Percentiles rank a stretch among this genome's conserved stretches.
phyloP scores from a whole-genome alignment of 1,140 invertebrate species.

The Macrobrachium rosenbergii region DNA sequence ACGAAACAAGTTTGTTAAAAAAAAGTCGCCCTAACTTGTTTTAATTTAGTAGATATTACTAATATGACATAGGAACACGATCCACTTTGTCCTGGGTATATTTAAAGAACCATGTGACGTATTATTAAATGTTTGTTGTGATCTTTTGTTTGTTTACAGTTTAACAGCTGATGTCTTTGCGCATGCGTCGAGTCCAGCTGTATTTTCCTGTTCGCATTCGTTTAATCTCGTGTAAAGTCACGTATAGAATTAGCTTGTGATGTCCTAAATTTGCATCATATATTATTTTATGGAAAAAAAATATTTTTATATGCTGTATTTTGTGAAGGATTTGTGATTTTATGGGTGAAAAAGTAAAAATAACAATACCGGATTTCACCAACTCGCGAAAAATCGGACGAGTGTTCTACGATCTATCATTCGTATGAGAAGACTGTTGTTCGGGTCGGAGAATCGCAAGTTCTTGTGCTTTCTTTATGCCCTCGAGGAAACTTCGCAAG shows the following conservation, averaged over 20 bases:
- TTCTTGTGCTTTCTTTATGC: neutral
- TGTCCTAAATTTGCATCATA: neutral
- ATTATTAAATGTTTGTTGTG: neutral
- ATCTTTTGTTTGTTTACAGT: conserved; percentile 61
- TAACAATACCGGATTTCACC: too few species aligned
- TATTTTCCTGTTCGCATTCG: conserved; percentile 13
- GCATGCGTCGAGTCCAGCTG: conserved; percentile 31
- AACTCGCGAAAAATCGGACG: too few species aligned
- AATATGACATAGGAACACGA: neutral
- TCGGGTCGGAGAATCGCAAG: neutral
- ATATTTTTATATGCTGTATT: too few species aligned
- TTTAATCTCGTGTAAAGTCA: neutral
- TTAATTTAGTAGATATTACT: neutral
- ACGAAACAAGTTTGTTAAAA: too few species aligned
- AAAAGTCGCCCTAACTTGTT: too few species aligned
- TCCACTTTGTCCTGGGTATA: neutral
- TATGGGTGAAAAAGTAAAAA: neutral
- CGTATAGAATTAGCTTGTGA: neutral
- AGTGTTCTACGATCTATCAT: too few species aligned
- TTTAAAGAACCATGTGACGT: neutral
- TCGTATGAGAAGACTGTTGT: neutral
- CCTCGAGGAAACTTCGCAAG: neutral
- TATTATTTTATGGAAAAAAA: too few species aligned
- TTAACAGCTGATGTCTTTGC: conserved; percentile 49
- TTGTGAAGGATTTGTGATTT: too few species aligned